Evolutionary conservation across 1,140 invertebrate genomes (phyloP).

Genomic region (Drosophila ercepeae): DNA sequence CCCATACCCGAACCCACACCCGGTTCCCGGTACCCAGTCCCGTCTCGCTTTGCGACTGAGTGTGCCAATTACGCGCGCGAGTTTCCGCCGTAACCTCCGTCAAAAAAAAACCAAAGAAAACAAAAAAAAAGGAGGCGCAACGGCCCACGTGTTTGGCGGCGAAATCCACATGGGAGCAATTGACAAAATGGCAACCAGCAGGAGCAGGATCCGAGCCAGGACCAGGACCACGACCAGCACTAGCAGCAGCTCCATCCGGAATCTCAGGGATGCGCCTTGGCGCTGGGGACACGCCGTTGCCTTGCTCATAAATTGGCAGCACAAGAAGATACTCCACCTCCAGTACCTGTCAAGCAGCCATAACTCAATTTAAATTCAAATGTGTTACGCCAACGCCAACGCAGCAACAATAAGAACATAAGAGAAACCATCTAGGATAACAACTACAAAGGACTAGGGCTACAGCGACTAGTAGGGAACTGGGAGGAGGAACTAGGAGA

Average conservation of each 20-base stretch:
- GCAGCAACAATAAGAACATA: slow-evolving; percentile 1
- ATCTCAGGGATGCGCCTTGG: slow-evolving; percentile 34
- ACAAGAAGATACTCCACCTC: slow-evolving; percentile 47
- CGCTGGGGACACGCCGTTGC: slow-evolving; percentile 53
- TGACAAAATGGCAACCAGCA: slow-evolving; percentile 74
- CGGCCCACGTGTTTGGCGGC: slow-evolving; percentile 71
- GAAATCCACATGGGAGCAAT: slow-evolving; percentile 78
- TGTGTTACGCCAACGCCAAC: slow-evolving; percentile 39
- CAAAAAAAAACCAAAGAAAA: not conserved
- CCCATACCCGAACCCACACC: not conserved
- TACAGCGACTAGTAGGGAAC: slow-evolving; percentile 8
- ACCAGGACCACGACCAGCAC: too few relatives aligned
- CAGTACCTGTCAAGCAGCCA: slow-evolving; percentile 34
- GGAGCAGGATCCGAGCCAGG: slow-evolving; percentile 14
- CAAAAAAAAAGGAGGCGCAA: not conserved
- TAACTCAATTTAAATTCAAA: slow-evolving; percentile 82
- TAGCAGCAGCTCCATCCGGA: not conserved
- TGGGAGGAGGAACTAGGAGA: too few relatives aligned
- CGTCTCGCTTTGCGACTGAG: slow-evolving; percentile 44
- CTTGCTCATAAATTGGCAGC: slow-evolving; percentile 75
- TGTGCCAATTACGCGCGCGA: slow-evolving; percentile 79
- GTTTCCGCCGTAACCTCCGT: slow-evolving; percentile 65
- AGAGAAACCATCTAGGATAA: not conserved
- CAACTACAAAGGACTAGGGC: slow-evolving; percentile 4
- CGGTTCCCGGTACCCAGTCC: slow-evolving; percentile 2